Evolutionary conservation across 1,140 invertebrate species (phyloP).

Genomic region (Cydia pomonella): DNA sequence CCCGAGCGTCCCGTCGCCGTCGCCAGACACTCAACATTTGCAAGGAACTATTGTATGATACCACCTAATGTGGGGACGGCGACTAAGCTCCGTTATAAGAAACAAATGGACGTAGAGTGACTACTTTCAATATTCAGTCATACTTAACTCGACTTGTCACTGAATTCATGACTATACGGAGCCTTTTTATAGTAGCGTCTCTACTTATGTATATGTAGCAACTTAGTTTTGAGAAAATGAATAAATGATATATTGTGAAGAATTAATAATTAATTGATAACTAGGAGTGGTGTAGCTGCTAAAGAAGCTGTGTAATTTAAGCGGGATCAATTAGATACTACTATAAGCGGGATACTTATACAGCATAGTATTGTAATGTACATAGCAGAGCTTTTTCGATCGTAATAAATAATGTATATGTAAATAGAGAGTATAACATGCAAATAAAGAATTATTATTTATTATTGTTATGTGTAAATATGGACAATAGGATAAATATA

Average conservation of each 20-base stretch:
- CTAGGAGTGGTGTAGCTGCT: constrained; percentile 42
- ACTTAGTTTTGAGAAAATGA: constrained; percentile 21
- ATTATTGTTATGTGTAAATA: constrained; percentile 29
- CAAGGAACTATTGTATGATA: constrained; percentile 96
- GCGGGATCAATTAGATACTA: constrained; percentile 76
- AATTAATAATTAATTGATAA: not conserved
- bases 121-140: not conserved
- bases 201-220: constrained; percentile 45
- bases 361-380: constrained; percentile 60
- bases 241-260: too few species aligned
- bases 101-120: constrained; percentile 84
- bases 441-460: not conserved
- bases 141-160: not conserved
- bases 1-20: constrained; percentile 58
- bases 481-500: constrained; percentile 17
- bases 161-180: constrained; percentile 37
- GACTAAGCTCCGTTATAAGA: constrained; percentile 84
- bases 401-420: constrained; percentile 40
- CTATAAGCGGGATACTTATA: constrained; percentile 53
- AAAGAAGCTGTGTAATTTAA: constrained; percentile 64
- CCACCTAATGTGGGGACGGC: constrained; percentile 93
- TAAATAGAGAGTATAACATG: constrained; percentile 43
- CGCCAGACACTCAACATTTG: constrained; percentile 87
- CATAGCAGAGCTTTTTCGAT: constrained; percentile 50
- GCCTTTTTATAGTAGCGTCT: constrained; percentile 46